Base-by-base conservation (phyloP, 2,797 vertebrate genomes). In the Coregonus suidteri region DNA sequence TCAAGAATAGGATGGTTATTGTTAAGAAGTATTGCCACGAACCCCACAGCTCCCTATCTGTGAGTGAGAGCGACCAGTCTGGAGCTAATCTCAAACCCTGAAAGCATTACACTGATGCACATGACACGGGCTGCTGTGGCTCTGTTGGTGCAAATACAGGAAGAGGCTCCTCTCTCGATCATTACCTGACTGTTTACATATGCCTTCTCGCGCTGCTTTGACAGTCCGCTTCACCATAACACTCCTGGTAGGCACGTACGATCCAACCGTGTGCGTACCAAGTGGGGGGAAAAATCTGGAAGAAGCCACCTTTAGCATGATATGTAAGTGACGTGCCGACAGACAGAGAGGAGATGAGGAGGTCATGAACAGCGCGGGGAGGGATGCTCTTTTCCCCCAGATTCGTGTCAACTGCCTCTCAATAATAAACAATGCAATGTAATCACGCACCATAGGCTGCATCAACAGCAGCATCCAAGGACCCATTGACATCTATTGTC, bases 401-500 rank as follows among this genome's bases (percentile, higher is more conserved):
- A 86, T 74, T 79, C 87, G 59, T 83, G 31, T 83, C 88, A 88
- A 89, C 83, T 91, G 88, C 89, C 90, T 91, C 88, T 89, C 90
- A 82, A 84, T 88, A 85, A 90, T 83, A 91, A 90, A 88, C 79
- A 89, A 90, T 86, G 91, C 91, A 94, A 94, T 92, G 73, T 66
- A 79, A 77, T 72, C 25, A 53, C 52, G 68, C 53, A 79, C 35
- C 75, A 93, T 91, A 90, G 14, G 30, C 66, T 68, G 20, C 25
- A 68, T 68, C n/a, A 59, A 4, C 86, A 86, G 87, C 91, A 92
- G 92, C 93, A 80, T 91, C 91, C 91, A 85, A 88, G 67, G 87
- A 92, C 82, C 59, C 90, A 94, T 92, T 96, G 94, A 96, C 96
- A 96, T 96, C 95, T 95, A 93, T 89, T 90, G 94, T 93, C 94